These are phyloP conservation scores for Paraescarpia echinospica DNA, from an alignment of 1,140 invertebrate species.

Conservation along the genomic window DNA sequence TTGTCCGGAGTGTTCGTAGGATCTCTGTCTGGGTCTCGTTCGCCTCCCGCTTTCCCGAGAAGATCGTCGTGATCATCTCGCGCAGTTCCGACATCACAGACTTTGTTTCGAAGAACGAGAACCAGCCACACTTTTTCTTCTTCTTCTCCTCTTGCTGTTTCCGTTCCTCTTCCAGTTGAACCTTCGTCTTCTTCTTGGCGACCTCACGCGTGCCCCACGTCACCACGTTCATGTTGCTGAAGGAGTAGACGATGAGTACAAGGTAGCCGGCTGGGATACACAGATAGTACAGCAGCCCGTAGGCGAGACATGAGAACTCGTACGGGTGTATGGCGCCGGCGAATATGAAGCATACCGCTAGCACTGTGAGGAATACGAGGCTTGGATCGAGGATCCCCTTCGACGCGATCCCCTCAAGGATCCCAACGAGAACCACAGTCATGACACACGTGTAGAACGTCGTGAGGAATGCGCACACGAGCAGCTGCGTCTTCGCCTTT, in stretches of 20 bases:
- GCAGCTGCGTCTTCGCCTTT: constrained; percentile 60
- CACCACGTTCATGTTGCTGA: constrained; percentile 51
- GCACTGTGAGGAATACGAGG: constrained; percentile 46
- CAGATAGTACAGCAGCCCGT: constrained; percentile 50
- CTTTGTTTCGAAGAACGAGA: neutral
- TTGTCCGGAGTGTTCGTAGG: neutral
- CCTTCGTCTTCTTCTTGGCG: constrained; percentile 55
- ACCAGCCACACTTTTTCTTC: constrained; percentile 33
- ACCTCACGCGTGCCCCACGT: constrained; percentile 47
- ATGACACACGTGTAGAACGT: constrained; percentile 55
- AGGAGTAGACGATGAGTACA: constrained; percentile 51
- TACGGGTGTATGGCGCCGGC: constrained; percentile 50
- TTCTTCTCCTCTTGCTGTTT: constrained; percentile 36
- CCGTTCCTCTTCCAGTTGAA: constrained; percentile 38
- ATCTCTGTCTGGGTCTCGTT: neutral
- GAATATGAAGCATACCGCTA: constrained; percentile 41
- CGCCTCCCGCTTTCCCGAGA: neutral
- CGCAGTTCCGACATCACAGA: neutral
- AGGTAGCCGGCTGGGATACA: constrained; percentile 53
- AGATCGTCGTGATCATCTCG: neutral
- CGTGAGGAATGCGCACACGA: constrained; percentile 46
- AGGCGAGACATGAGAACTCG: constrained; percentile 46
- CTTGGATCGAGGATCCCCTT: constrained; percentile 42
- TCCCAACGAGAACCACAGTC: constrained; percentile 52
- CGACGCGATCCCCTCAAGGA: constrained; percentile 31